Evolutionary conservation across 2,888 invertebrate species (phyloP).

Genomic region (Leucophenga montana): DNA sequence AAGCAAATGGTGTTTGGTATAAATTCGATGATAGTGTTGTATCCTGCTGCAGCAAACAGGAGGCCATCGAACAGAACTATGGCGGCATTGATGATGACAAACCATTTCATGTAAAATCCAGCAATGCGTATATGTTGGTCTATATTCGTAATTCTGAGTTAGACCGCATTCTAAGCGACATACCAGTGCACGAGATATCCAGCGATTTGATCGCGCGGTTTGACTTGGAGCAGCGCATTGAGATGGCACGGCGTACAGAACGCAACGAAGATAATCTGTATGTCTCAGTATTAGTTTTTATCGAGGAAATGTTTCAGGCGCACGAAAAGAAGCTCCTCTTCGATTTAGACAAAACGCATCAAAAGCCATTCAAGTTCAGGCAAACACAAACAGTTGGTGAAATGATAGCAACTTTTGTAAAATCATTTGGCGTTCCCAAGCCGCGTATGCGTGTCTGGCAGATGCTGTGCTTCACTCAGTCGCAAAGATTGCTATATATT

Average conservation of each 20-base stretch:
- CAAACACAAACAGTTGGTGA: constrained; percentile 90
- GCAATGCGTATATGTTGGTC: constrained; percentile 99
- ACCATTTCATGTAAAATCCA: constrained; percentile 93
- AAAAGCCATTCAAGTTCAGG: constrained; percentile 89
- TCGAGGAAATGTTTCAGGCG: constrained; percentile 92
- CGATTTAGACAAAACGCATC: constrained; percentile 90
- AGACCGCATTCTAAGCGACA: constrained; percentile 89
- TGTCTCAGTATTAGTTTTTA: constrained; percentile 82
- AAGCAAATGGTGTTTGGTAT: constrained; percentile 90
- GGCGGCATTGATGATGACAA: constrained; percentile 96
- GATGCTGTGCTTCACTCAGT: constrained; percentile 84
- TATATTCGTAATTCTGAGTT: constrained; percentile 94
- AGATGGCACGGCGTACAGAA: constrained; percentile 92
- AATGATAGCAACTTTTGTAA: constrained; percentile 87
- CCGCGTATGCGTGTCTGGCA: constrained; percentile 94
- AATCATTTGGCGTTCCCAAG: constrained; percentile 90
- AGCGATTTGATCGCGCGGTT: constrained; percentile 89
- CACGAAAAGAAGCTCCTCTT: constrained; percentile 98
- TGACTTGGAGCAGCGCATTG: constrained; percentile 93
- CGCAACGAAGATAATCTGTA: constrained; percentile 93
- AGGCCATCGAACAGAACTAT: constrained; percentile 97
- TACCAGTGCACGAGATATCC: constrained; percentile 94
- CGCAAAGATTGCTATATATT: constrained; percentile 82
- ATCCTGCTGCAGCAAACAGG: constrained; percentile 93
- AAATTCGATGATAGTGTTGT: constrained; percentile 99